phyloP scores from a whole-genome alignment of 2,113 vertebrate species.

The Aviceda subcristata region DNA sequence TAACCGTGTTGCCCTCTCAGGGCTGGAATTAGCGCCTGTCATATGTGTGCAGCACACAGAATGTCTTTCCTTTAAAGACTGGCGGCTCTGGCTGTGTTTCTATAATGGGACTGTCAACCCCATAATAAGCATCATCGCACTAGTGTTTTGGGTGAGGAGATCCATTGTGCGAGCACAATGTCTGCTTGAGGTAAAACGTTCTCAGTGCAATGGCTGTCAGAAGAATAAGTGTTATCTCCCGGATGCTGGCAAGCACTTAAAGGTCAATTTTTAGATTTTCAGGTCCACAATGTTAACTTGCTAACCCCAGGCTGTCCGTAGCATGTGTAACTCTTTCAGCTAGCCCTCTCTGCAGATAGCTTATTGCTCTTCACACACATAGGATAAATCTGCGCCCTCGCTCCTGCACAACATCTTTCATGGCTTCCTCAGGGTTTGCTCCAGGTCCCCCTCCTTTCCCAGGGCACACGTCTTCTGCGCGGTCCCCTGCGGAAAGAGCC shows the following conservation, averaged over 20 bases:
- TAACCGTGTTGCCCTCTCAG: background rate
- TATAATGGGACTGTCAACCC: background rate
- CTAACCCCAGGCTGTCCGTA: background rate
- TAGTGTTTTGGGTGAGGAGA: background rate
- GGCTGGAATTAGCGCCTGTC: background rate
- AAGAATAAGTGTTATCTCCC: slow-evolving; percentile 43
- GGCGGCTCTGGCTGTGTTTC: slow-evolving; percentile 10
- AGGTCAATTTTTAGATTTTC: slow-evolving; percentile 46
- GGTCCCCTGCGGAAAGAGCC: rapidly evolving
- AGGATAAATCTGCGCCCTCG: background rate
- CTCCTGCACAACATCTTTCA: background rate
- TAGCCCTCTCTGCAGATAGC: background rate
- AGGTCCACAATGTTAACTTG: slow-evolving; percentile 48
- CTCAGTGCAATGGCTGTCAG: background rate
- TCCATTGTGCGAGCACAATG: slow-evolving; percentile 13
- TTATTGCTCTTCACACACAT: background rate
- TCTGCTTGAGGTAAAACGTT: background rate
- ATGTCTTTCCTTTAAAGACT: background rate
- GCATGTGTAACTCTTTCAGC: slow-evolving; percentile 40
- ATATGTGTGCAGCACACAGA: background rate
- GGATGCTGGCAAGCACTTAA: background rate
- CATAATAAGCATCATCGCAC: background rate
- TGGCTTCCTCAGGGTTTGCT: background rate
- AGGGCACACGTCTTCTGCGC: background rate
- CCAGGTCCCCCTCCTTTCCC: background rate